Percentiles rank a stretch among this genome's conserved stretches.
phyloP scores from a whole-genome alignment of 2,888 invertebrate genomes.

The Latrodectus hesperus region DNA sequence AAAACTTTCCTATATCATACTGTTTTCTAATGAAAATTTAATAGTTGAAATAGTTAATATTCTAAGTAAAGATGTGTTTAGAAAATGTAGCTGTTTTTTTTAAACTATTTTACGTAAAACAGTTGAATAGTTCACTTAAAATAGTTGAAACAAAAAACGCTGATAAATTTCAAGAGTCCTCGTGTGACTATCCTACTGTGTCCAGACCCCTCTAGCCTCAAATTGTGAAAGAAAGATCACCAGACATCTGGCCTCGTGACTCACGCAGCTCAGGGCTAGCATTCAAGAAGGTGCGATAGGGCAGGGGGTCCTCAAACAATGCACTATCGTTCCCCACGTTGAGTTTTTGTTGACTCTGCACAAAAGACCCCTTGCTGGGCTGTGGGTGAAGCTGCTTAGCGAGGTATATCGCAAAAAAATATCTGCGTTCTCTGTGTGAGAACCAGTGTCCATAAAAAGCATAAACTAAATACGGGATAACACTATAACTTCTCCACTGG shows the following conservation, averaged over 20 bases:
- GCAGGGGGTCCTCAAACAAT: slow-evolving; percentile 39
- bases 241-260: slow-evolving; percentile 48
- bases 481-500: not conserved
- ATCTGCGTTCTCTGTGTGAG: not conserved
- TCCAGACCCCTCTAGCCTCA: slow-evolving; percentile 12
- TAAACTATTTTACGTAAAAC: too few species aligned
- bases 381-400: slow-evolving; percentile 48
- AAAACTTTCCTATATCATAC: too few species aligned
- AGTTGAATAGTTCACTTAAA: too few species aligned
- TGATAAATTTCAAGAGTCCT: slow-evolving; percentile 5
- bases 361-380: slow-evolving; percentile 34
- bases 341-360: slow-evolving; percentile 55
- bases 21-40: too few species aligned
- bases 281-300: not conserved
- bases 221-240: slow-evolving; percentile 40
- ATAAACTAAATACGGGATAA: not conserved
- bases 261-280: slow-evolving; percentile 26
- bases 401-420: slow-evolving; percentile 28
- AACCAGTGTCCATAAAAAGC: slow-evolving; percentile 8
- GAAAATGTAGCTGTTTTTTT: too few species aligned
- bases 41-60: too few species aligned
- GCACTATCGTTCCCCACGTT: slow-evolving; percentile 45
- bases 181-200: slow-evolving; percentile 25
- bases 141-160: too few species aligned
- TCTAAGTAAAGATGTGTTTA: too few species aligned